Conservation (phyloP, 2,888 invertebrate species). For the Lycophotia porphyrea region DNA sequence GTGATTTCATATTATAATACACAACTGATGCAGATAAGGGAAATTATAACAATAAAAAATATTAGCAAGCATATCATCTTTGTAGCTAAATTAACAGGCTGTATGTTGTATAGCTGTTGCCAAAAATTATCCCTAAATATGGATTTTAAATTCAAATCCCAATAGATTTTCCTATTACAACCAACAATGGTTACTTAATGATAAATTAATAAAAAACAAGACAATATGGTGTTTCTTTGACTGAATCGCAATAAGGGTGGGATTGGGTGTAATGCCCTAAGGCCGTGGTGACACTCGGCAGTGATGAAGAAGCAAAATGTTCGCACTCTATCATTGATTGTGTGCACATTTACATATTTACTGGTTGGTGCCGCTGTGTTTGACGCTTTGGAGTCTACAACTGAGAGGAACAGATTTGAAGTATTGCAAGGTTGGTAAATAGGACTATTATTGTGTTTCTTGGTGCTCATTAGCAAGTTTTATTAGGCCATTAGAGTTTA, state of each 20-base stretch:
- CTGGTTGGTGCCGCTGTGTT: conserved; percentile 99
- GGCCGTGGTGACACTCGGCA: conserved; percentile 85
- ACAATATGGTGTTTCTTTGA: conserved; percentile 74
- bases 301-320: conserved; percentile 99
- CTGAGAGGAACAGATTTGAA: conserved; percentile 97
- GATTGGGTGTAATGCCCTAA: conserved; percentile 81
- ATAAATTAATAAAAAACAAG: conserved; percentile 66
- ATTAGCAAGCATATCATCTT: conserved; percentile 76
- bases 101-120: conserved; percentile 63
- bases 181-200: conserved; percentile 81
- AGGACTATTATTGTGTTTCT: neutral
- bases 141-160: conserved; percentile 71
- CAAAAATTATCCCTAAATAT: conserved; percentile 69
- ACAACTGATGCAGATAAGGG: conserved; percentile 61
- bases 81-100: conserved; percentile 69
- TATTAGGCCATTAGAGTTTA: neutral
- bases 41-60: conserved; percentile 65
- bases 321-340: conserved; percentile 99
- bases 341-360: conserved; percentile 99
- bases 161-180: conserved; percentile 52
- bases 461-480: neutral
- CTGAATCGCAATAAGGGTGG: conserved; percentile 73
- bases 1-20: conserved; percentile 73
- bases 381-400: conserved; percentile 99
- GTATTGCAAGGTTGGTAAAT: conserved; percentile 94